Conservation (phyloP, 2,888 invertebrate genomes). For the Erannis defoliaria region DNA sequence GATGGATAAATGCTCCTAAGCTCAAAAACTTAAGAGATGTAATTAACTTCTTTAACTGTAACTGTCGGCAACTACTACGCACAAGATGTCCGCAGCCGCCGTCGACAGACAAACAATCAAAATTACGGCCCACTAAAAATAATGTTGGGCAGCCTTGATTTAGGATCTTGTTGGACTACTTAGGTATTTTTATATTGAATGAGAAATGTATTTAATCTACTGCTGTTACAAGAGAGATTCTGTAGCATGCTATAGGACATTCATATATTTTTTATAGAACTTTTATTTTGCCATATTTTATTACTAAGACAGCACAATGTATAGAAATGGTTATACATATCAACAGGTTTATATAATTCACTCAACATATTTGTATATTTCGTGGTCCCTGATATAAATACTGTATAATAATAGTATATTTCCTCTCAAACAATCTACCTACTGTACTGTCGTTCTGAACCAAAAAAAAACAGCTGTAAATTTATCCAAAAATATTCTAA, state of each 20-base stretch:
- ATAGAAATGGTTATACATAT: slow-evolving; percentile 23
- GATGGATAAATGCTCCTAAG: not conserved
- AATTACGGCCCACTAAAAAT: not conserved
- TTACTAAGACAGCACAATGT: slow-evolving; percentile 36
- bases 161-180: not conserved
- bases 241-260: slow-evolving; percentile 2
- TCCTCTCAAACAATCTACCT: slow-evolving; percentile 45
- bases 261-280: not conserved
- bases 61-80: no score
- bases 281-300: slow-evolving; percentile 12
- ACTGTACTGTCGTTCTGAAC: slow-evolving; percentile 43
- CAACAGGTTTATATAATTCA: slow-evolving; percentile 38
- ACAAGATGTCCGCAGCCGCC: no score
- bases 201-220: slow-evolving; percentile 22
- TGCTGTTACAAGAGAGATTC: slow-evolving; percentile 38
- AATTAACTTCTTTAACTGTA: no score
- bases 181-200: not conserved
- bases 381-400: slow-evolving; percentile 62
- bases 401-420: slow-evolving; percentile 47
- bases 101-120: not conserved
- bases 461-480: slow-evolving; percentile 16
- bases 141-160: slow-evolving; percentile 1
- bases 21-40: not conserved
- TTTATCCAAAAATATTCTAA: not conserved
- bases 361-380: slow-evolving; percentile 48